Base-by-base conservation (phyloP, 2,113 vertebrate species). In the Glareola pratincola region DNA sequence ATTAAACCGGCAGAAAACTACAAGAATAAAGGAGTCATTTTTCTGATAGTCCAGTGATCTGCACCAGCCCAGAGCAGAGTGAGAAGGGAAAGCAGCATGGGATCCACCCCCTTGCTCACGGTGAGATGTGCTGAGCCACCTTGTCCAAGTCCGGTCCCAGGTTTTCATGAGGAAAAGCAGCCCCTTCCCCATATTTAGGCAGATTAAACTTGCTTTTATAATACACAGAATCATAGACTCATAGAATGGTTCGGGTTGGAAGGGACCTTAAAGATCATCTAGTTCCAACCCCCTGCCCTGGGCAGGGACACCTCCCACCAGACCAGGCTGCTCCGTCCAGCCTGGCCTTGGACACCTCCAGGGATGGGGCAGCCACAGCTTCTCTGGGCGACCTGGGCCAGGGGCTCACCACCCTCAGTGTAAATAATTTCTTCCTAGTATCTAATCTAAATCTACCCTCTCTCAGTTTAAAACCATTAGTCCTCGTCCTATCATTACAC, bases 11-110 rank as follows among this genome's bases (percentile, higher is more conserved):
- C 3, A 23, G 36, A 30, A 76, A 71, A 19, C 2, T 2, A 15
- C 23, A 24, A 14, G 30, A 26, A 66, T 18, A 20, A 53, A 51
- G 19, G 26, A 48, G 26, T 27, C 0, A 8, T 51, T 77, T 85
- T 59, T 30, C 56, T 43, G 30, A 4, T 1, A 29, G 34, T 2
- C 0, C 34, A 14, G 1, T 0, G n/a, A 37, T 5, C 22, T 3
- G 48, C 18, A 16, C 3, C 32, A 24, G 69, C n/a, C 4, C 19
- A 14, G 73, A 1, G 0, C 0, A 0, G 39, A 26, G 9, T 0
- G 3, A 34, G 62, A 8, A 8, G 12, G 48, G 39, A 23, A 8
- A 21, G 26, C 39, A 41, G 30, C 0, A 0, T 7, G 0, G n/a
- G 24, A 30, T 10, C 29, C 8, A 14, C 57, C 23, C 27, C 21